phyloP scores from a whole-genome alignment of 2,888 invertebrate genomes.

The Ariolimax columbianus region DNA sequence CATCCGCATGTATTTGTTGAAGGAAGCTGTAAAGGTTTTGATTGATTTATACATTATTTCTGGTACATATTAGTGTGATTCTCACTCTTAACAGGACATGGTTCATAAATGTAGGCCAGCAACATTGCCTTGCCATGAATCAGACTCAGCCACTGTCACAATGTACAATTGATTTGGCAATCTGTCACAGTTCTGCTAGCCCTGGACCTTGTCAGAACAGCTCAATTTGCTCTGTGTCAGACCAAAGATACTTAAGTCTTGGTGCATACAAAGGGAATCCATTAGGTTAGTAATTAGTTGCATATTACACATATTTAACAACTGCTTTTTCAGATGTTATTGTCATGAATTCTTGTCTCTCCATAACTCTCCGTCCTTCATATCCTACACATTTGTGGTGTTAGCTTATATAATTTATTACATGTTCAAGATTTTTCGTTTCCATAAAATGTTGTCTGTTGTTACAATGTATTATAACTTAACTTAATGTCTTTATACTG shows the following conservation, averaged over 20 bases:
- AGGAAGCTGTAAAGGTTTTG: not conserved
- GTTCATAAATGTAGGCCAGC: conserved; percentile 25
- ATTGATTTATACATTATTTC: not conserved
- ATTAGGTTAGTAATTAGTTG: conserved; percentile 9
- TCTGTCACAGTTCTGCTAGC: conserved; percentile 5
- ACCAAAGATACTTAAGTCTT: not conserved
- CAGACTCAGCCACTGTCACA: not conserved
- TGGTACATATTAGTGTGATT: not conserved
- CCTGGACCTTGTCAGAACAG: conserved; percentile 24
- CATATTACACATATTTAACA: not conserved
- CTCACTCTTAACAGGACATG: conserved; percentile 1
- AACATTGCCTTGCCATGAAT: conserved; percentile 5
- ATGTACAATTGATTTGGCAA: conserved; percentile 23
- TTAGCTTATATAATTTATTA: not conserved
- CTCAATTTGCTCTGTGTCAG: conserved; percentile 3
- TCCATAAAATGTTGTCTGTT: too few species aligned
- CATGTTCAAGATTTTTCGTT: too few species aligned
- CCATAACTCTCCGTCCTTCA: too few species aligned
- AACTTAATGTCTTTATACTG: too few species aligned
- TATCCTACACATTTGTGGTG: not conserved
- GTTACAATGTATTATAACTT: too few species aligned
- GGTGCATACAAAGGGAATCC: conserved; percentile 24
- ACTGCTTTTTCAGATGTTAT: not conserved
- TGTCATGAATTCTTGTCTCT: not conserved
- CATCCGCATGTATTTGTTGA: not conserved